A percentile compares a stretch with the other conserved stretches of the same genome.
Conservation (phyloP, 2,888 invertebrate genomes). For the Itoplectis maculator region DNA sequence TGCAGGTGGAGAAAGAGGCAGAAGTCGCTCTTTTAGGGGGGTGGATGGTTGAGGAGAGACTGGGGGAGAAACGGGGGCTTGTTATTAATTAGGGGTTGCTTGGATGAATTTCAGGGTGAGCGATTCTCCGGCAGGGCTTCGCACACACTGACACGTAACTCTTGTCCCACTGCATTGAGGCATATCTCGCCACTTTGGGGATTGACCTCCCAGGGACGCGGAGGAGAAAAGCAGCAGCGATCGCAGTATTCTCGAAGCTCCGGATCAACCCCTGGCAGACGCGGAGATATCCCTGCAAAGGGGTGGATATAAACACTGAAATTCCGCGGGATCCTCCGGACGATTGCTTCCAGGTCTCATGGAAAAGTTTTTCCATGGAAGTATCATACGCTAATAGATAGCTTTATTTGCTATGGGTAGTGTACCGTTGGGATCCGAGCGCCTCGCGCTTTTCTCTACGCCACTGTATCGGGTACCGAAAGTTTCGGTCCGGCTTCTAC, state of each 20-base stretch:
- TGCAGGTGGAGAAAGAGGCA: conserved; percentile 27
- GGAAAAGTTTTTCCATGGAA: conserved; percentile 68
- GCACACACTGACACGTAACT: background rate
- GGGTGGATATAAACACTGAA: conserved; percentile 58
- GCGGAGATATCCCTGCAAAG: background rate
- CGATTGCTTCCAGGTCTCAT: conserved; percentile 53
- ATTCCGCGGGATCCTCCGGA: conserved; percentile 51
- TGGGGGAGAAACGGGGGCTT: background rate
- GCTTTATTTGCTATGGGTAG: conserved; percentile 76
- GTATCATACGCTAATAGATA: conserved; percentile 77
- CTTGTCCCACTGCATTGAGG: conserved; percentile 14
- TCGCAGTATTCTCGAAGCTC: conserved; percentile 8
- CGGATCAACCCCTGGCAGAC: background rate
- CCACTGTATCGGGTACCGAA: conserved; percentile 66
- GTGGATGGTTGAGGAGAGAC: no score
- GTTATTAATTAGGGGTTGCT: conserved; percentile 58
- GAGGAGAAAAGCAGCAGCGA: conserved; percentile 29
- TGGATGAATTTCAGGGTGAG: conserved; percentile 47
- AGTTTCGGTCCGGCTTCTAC: conserved; percentile 65
- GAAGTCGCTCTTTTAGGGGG: conserved; percentile 35
- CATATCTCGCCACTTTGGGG: conserved; percentile 51
- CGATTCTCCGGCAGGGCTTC: conserved; percentile 34
- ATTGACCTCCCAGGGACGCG: conserved; percentile 34
- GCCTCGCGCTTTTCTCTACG: background rate
- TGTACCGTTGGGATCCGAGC: conserved; percentile 63